These are phyloP conservation scores for Sternarchorhynchus goeldii DNA, from an alignment of 2,797 vertebrate genomes.

Conservation along the genomic window DNA sequence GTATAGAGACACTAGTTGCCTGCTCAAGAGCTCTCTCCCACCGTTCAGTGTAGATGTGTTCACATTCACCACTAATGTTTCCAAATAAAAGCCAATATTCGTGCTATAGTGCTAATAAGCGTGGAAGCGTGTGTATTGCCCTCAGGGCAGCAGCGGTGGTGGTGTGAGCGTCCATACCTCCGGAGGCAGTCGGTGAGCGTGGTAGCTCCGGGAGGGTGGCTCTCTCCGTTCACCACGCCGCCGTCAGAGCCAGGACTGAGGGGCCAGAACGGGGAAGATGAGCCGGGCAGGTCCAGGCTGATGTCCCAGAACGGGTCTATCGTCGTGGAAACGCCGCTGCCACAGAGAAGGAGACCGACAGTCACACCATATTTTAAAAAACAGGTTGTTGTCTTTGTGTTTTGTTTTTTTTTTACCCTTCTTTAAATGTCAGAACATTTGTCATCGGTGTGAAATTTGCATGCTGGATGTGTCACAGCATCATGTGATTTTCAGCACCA, in stretches of 20 bases:
- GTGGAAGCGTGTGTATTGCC: background rate
- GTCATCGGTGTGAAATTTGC: no score
- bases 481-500: background rate
- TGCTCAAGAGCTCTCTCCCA: background rate
- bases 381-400: no score
- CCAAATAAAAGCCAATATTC: no score
- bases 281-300: conserved; percentile 95
- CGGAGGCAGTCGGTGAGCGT: conserved; percentile 97
- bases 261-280: conserved; percentile 97
- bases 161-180: conserved; percentile 73
- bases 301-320: conserved; percentile 99
- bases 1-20: no score
- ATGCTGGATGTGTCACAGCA: no score
- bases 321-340: conserved; percentile 94
- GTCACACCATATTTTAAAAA: background rate
- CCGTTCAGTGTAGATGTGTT: background rate
- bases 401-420: no score
- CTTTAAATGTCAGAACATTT: no score
- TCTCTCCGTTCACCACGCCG: conserved; percentile 93
- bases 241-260: conserved; percentile 94
- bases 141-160: no score
- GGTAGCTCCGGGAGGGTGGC: conserved; percentile 89
- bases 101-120: background rate
- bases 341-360: background rate
- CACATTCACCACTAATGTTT: no score